Evolutionary conservation across 2,113 vertebrate species (phyloP), one percentile per base, ranked within the genome.

Genomic region (Hippocampus abdominalis): DNA sequence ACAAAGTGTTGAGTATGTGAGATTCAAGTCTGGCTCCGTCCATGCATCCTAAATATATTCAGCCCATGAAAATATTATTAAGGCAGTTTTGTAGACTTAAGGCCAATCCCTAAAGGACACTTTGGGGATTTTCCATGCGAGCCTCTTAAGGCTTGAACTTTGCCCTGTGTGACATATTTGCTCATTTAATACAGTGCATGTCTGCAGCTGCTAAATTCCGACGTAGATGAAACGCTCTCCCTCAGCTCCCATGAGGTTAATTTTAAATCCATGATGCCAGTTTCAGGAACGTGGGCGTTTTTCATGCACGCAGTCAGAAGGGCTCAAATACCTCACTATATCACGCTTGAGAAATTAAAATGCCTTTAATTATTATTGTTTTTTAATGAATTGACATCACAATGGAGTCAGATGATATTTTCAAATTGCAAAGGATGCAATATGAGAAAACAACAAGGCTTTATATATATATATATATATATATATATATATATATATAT

Each of bases 111-210:
- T 69, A 21, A 29, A 29, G 71, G 74, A 51, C 56, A 79, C 56
- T 60, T 54, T 0, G 70, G 78, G 82, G 86, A 86, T 84, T 80
- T 89, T 83, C 85, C 85, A 74, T 75, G 71, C 10, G 18, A 66
- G 59, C 29, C 64, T 68, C 59, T 68, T 8, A 56, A 75, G 46
- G 61, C 70, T 67, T 65, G 77, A 81, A 66, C 77, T 83, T 76
- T 78, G 69, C 56, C 75, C 72, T 60, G 65, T 78, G 64, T 59
- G 51, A 75, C 54, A 62, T 78, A 42, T 78, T 68, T 73, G 42
- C 61, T 51, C 63, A 70, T 67, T 73, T 79, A 68, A 84, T 78
- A 67, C 66, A 80, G 61, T 32, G 29, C n/a, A 82, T 65, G 74
- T 73, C 65, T 66, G 62, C 66, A 27, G 74, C 72, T 84, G 73